Evolutionary conservation across 1,140 invertebrate species (phyloP), one percentile per base, ranked within the genome.

Genomic region (Polypedilum vanderplanki): DNA sequence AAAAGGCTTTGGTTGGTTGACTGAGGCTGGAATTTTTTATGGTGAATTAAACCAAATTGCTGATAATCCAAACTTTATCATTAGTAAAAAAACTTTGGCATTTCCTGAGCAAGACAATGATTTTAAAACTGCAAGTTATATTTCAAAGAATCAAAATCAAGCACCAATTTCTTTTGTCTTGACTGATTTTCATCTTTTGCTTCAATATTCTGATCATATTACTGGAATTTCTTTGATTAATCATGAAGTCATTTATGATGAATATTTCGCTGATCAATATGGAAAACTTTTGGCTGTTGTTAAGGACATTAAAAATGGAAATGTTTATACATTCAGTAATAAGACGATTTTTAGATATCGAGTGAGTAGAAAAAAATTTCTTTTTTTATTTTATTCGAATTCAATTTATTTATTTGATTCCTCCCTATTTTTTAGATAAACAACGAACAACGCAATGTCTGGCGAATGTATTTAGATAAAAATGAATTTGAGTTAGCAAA

Each of bases 171-270:
- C 90, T 0, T 91, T 97, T 79, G 89, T 94, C 3, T 81, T 97
- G 15, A 98, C 95, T 1, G 90, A 97, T 81, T 98, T 96, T 83
- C 96, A 98, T 83, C 89, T 91, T 10, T 80, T 98, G 10, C 83
- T 98, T 1, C 87, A 96, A 40, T 98, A 94, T 81, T 84, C 87
- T 3, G 90, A 96, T 82, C 89, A 89, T 76, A 87, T 97, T 0
- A 93, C 92, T 82, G 94, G 90, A 4, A 86, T 98, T 46, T 97
- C 93, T 75, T 82, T 93, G 8, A 83, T 98, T 2, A 96, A 95
- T 84, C 88, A 95, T 78, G 90, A 96, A 79, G 79, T 94, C 7
- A 91, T 97, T 18, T 95, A 92, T 81, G 92, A 96, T 83, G 95
- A 97, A 79, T 84, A 88, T 75, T 96, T 92, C 80, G 88, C 88